Conservation (phyloP, 2,888 invertebrate genomes). For the Ctena decussata region DNA sequence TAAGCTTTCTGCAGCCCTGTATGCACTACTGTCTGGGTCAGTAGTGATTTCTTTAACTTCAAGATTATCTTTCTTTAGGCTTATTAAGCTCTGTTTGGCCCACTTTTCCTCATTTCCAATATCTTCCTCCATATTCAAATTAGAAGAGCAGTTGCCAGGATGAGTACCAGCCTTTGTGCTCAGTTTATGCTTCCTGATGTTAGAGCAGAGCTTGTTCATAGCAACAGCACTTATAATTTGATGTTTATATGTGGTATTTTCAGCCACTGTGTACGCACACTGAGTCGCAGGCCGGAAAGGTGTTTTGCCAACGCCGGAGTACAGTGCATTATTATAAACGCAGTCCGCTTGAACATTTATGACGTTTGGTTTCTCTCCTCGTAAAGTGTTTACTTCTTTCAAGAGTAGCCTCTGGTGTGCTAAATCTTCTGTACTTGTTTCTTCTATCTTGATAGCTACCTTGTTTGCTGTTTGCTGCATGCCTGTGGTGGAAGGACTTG, state of each 20-base stretch:
- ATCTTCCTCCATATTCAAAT: not conserved
- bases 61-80: not conserved
- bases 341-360: conserved; percentile 7
- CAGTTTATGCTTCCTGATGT: not conserved
- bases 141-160: not conserved
- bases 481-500: not conserved
- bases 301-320: conserved; percentile 25
- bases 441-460: not conserved
- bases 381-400: not conserved
- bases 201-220: not conserved
- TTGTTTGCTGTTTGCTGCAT: not conserved
- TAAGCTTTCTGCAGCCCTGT: not conserved
- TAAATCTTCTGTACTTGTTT: not conserved
- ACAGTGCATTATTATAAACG: conserved; percentile 12
- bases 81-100: not conserved
- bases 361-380: not conserved
- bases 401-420: not conserved
- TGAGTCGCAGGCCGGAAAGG: conserved; percentile 31
- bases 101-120: not conserved
- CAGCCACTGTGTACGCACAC: not conserved
- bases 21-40: not conserved
- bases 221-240: not conserved
- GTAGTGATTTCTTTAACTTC: not conserved
- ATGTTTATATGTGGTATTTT: too few relatives aligned
- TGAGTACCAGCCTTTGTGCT: not conserved